Evolutionary conservation across 2,888 invertebrate species (phyloP), one percentile per base, ranked within the genome.

Genomic region (Aphodius sticticus): DNA sequence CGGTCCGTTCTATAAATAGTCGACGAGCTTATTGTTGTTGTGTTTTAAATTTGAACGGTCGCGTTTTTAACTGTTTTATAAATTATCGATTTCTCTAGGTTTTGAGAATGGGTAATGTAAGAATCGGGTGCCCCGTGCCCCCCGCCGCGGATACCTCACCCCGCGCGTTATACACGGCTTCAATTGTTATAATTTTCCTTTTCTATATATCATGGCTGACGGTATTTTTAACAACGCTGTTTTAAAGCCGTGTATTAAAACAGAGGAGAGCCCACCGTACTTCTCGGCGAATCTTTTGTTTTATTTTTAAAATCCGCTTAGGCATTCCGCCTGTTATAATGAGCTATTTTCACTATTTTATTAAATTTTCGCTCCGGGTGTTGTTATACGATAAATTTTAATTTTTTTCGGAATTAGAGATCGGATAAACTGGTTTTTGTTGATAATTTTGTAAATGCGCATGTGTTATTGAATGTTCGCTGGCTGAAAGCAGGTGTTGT

Each of bases 71-170:
- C 53, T 5, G 7, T 7, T 53, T 53, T 53, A 53, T 53, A 26
- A 53, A 9, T 2, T 53, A 53, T 53, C 12, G 53, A 53, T 53
- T 53, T 53, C 53, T 2, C 26, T 26, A 53, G 53, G 9, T 53
- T 53, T 53, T 53, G 53, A 53, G 53, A 53, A 53, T 53, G 53
- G 53, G 53, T 53, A 53, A 53, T 53, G 53, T 53, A 53, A 53
- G 53, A 53, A 53, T 53, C 26, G 26, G 26, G 26, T 26, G 26
- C 12, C 53, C 53, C 53, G 9, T 53, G 2, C 53, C 53, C n/a
- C 53, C 26, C 26, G 26, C 2, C 26, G 26, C 26, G 26, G 26
- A 26, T 26, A 26, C 26, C 26, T 26, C 26, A 26, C 26, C 26
- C 53, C 53, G 9, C 2, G 53, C 53, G 12, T 53, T 53, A 7